Base-by-base conservation (phyloP, 1,140 invertebrate genomes). In the Drosophila prosaltans region DNA sequence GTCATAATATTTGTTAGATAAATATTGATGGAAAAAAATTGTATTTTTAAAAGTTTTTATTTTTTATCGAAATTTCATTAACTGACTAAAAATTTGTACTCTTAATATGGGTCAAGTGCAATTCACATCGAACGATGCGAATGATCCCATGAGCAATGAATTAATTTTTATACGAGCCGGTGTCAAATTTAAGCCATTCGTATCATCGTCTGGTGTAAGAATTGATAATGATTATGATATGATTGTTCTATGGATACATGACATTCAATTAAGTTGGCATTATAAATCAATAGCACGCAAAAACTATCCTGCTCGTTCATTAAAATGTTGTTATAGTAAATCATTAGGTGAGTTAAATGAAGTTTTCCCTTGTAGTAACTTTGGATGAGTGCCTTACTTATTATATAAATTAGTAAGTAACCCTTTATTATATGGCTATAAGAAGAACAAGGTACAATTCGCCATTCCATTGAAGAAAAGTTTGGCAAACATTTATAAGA, bases 311-410 rank as follows among this genome's bases (percentile, higher is more conserved):
- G 43, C 9, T 0, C 59, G 40, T 9, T 16, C 28, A 30, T 1
- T 86, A 0, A 69, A 67, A 10, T 65, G 85, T 40, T 78, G 82
- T 40, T 85, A 74, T 16, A 36, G 70, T 9, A 36, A 73, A 40
- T 30, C 39, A 0, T 51, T 16, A 39, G 81, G 81, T 85, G 62
- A 85, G 78, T 41, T 36, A 7, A 1, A 2, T 36, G 6, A 36
- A 30, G 16, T 16, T n/a, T n/a, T n/a, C n/a, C n/a, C n/a, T n/a
- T n/a, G n/a, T n/a, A n/a, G n/a, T n/a, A n/a, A n/a, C 16, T 0
- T 16, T 16, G 16, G 0, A 16, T 16, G 16, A 16, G 16, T 16
- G 16, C 16, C 16, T 16, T 0, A 16, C 16, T 16, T 16, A 16
- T 16, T 16, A 16, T 16, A 16, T 16, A 16, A 16, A 16, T 16